Conservation (phyloP, 2,888 invertebrate genomes). For the Sinelater perroti region DNA sequence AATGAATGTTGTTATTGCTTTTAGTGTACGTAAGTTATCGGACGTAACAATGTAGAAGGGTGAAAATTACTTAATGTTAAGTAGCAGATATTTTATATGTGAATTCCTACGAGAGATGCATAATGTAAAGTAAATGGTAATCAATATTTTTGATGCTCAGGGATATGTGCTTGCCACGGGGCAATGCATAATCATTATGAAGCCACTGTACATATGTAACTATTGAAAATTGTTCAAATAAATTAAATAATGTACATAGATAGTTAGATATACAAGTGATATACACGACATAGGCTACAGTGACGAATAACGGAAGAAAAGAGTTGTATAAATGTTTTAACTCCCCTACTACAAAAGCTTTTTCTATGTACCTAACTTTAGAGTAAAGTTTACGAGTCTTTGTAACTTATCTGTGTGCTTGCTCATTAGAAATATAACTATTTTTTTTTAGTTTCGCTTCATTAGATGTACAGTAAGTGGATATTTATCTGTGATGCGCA, state of each 20-base stretch:
- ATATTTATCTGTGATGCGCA: conserved; percentile 59
- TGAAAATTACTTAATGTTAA: conserved; percentile 24
- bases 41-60: conserved; percentile 15
- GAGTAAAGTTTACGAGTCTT: conserved; percentile 36
- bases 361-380: conserved; percentile 40
- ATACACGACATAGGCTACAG: no score
- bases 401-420: conserved; percentile 52
- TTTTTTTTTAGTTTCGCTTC: conserved; percentile 34
- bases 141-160: conserved; percentile 39
- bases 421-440: conserved; percentile 41
- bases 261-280: conserved; percentile 29
- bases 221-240: conserved; percentile 27
- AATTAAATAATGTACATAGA: conserved; percentile 28
- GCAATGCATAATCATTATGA: conserved; percentile 34
- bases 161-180: conserved; percentile 33
- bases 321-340: conserved; percentile 37
- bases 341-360: conserved; percentile 33
- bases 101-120: conserved; percentile 24
- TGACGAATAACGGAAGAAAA: conserved; percentile 25
- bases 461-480: conserved; percentile 37
- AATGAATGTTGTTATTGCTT: conserved; percentile 33
- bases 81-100: conserved; percentile 36
- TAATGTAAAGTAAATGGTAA: conserved; percentile 29
- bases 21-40: conserved; percentile 22
- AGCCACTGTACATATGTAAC: conserved; percentile 36